phyloP scores from a whole-genome alignment of 2,797 vertebrate genomes.

The Betta splendens region DNA sequence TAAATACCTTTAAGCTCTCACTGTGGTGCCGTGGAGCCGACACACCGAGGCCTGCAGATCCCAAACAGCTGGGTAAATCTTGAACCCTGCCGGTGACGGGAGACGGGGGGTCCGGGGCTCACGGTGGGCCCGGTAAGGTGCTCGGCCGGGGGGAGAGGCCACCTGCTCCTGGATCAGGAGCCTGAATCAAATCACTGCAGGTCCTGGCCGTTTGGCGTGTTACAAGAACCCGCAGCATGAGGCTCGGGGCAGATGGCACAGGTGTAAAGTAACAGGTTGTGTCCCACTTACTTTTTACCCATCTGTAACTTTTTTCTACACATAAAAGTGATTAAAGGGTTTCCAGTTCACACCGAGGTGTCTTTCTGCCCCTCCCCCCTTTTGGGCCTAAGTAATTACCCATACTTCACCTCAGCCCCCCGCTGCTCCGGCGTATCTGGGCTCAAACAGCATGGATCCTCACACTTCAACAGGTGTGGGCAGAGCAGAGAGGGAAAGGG shows the following conservation, averaged over 20 bases:
- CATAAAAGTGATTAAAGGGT: slow-evolving; percentile 16
- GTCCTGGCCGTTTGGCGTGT: slow-evolving; percentile 8
- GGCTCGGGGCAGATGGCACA: slow-evolving; percentile 26
- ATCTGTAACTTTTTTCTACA: slow-evolving; percentile 1
- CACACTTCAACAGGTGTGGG: slow-evolving; percentile 73
- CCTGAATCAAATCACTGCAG: slow-evolving; percentile 31
- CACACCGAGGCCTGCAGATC: slow-evolving; percentile 27
- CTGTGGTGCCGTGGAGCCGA: too few species aligned
- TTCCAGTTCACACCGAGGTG: slow-evolving; percentile 8
- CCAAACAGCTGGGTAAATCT: slow-evolving; percentile 73
- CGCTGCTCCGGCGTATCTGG: slow-evolving; percentile 27
- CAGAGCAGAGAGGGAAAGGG: slow-evolving; percentile 51
- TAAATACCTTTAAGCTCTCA: too few species aligned
- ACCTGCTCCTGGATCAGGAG: slow-evolving; percentile 22
- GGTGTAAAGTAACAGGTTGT: slow-evolving; percentile 15
- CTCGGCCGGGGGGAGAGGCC: slow-evolving; percentile 42
- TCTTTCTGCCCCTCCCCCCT: neutral
- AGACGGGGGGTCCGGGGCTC: slow-evolving; percentile 35
- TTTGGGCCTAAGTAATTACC: slow-evolving; percentile 61
- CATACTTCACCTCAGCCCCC: slow-evolving; percentile 36
- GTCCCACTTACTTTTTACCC: neutral
- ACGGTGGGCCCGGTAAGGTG: slow-evolving; percentile 43
- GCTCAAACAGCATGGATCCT: slow-evolving; percentile 58
- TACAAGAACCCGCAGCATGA: neutral
- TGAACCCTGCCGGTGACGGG: slow-evolving; percentile 37